Base-by-base conservation (phyloP, 2,113 vertebrate genomes). In the Pedionomus torquatus region DNA sequence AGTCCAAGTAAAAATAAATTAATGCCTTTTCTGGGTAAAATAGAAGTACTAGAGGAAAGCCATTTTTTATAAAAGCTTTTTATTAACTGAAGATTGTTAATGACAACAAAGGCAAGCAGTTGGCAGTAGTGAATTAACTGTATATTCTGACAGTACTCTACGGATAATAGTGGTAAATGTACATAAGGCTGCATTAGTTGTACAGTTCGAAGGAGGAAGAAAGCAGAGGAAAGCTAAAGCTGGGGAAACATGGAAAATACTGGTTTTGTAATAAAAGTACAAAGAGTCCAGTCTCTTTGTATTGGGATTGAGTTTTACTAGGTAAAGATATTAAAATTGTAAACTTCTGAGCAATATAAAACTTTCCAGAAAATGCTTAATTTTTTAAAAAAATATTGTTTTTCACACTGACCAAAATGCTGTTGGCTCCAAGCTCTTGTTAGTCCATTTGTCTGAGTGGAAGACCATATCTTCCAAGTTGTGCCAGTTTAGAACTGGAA, bases 11-110 rank as follows among this genome's bases (percentile, higher is more conserved):
- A 96, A 97, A 94, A 77, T 58, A 91, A 96, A 96, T 95, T 96
- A 85, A 89, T 95, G 75, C 16, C 24, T 82, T 90, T 95, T 91
- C 95, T 93, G 72, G 66, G 95, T 94, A 97, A 95, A 91, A 95
- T 90, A 65, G 37, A 94, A 96, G 91, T 92, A 84, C 72, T 88
- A 55, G 69, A 93, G 92, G 75, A 95, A 94, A 92, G 82, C 33
- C 46, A 52, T 71, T 95, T 93, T 93, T 76, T 31, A 91, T 90
- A 89, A 96, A 95, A 91, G 95, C 80, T 84, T 90, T 97, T 87
- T 81, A 80, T 94, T 92, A 96, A 96, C 93, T 86, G 43, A 95
- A 92, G 71, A 85, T 88, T 68, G 91, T 81, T 95, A 95, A 95
- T 96, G 83, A 90, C 90, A 90, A 92, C 80, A 93, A 95, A 94